Evolutionary conservation across 1,140 invertebrate genomes (phyloP), one percentile per base, ranked within the genome.

Genomic region (Sarcophaga peregrina): DNA sequence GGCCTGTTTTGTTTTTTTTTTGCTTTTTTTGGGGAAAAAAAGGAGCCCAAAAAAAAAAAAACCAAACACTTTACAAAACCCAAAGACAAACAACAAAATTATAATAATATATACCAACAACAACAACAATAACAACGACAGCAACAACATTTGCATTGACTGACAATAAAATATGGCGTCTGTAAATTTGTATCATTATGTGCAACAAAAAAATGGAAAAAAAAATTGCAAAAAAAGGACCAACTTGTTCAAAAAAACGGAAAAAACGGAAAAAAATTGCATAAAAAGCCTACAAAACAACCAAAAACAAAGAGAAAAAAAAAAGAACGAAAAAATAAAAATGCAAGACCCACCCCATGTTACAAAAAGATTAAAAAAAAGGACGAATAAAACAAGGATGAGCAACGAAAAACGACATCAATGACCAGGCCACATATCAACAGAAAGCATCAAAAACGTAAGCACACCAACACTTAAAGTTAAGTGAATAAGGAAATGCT

Each of bases 381-480:
- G 13, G 13, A 50, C n/a, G 4, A 72, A 17, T 7, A 78, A n/a
- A 50, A n/a, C n/a, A n/a, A 37, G 25, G 25, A 78, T 50, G 37
- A 46, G n/a, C 46, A 13, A n/a, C 74, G 25, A 76, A 78, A n/a
- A 78, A 78, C 75, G 75, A 78, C 75, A 78, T 78, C 75, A 78
- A 78, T 78, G 75, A 78, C 75, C 72, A 81, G 80, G 54, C 80
- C 20, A 80, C 68, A 76, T 85, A 82, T 86, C 86, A 85, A 85
- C 85, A 89, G 89, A 89, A 89, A 89, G 87, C 88, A 88, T 85
- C 86, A 85, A 78, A 76, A 88, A 89, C 83, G 86, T 86, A 90
- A 90, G 89, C 88, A 90, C 88, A 75, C 48, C n/a, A n/a, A 84
- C 37, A 52, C 73, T 48, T n/a, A 74, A 72, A 81, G 48, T 10